Evolutionary conservation across 2,113 vertebrate species (phyloP).

Genomic region (Tichodroma muraria): DNA sequence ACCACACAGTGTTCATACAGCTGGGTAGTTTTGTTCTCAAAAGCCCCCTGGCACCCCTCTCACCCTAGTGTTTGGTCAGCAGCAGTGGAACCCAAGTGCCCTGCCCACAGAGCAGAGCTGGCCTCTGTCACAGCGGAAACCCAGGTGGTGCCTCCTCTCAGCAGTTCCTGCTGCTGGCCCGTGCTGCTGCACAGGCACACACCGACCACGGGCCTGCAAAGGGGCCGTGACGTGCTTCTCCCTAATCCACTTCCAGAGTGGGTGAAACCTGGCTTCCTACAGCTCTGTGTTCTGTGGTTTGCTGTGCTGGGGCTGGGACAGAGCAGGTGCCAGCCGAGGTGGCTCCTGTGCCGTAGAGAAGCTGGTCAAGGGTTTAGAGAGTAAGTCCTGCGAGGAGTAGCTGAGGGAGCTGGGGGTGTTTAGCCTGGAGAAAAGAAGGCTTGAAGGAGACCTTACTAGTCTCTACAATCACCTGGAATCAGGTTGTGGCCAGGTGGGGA

Average conservation of each 20-base stretch:
- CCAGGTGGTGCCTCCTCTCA: no score
- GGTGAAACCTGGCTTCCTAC: background rate
- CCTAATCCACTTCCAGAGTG: background rate
- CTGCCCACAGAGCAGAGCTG: background rate
- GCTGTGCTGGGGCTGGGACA: background rate
- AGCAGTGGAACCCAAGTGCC: background rate
- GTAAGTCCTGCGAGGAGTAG: background rate
- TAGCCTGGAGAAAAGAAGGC: background rate
- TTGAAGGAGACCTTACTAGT: background rate
- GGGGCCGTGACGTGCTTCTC: fast-evolving
- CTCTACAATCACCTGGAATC: background rate
- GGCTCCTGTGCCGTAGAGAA: background rate
- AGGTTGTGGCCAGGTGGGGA: background rate
- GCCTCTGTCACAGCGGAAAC: background rate
- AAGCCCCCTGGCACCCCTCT: background rate
- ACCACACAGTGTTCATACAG: fast-evolving
- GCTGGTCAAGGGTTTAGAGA: background rate
- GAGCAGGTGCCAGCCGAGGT: fast-evolving
- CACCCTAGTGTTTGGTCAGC: fast-evolving
- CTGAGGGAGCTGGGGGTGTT: background rate
- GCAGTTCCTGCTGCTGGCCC: fast-evolving
- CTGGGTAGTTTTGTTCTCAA: background rate
- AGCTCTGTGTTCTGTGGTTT: background rate
- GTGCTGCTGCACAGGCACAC: fast-evolving
- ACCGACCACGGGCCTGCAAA: fast-evolving